Base-by-base conservation (phyloP, 2,888 invertebrate species). In the Pediacus dermestoides region DNA sequence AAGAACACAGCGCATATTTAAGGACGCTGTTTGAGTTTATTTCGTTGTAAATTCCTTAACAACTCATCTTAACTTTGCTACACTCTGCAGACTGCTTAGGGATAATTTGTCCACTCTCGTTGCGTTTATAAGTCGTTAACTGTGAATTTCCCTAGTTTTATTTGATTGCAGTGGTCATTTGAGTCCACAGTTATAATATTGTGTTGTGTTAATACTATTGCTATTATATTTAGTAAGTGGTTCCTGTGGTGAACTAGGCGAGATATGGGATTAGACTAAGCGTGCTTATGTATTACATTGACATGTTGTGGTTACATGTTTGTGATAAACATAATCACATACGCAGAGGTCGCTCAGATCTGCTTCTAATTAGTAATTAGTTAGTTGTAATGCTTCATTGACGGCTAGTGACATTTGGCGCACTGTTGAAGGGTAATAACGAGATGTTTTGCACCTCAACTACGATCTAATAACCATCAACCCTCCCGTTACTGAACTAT, bases 61-160 rank as follows among this genome's bases (percentile, higher is more conserved):
- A 37, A 32, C 30, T 40, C 41, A 26, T 25, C 42, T 45, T 36
- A 10, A 40, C 37, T 6, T n/a, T n/a, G n/a, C 30, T 42, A 27
- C 34, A 36, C 36, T 43, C 28, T 18, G 39, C 44, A 48, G 50
- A 47, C 48, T 44, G 44, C 44, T 47, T 38, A 8, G 18, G 6
- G 4, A 44, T 47, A 53, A 51, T 50, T 53, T 39, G 37, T 46
- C 42, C 44, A 35, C 46, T 42, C 50, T n/a, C 18, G 4, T 18
- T 18, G 23, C 23, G 10, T 23, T 23, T 23, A 23, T 23, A 23
- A 23, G 23, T 23, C 10, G 23, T 23, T 23, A n/a, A n/a, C n/a
- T n/a, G n/a, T n/a, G n/a, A n/a, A n/a, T n/a, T n/a, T n/a, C n/a
- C n/a, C n/a, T n/a, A n/a, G n/a, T n/a, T n/a, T n/a, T n/a, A n/a